phyloP scores from a whole-genome alignment of 2,113 vertebrate species.

The Barbus barbus region DNA sequence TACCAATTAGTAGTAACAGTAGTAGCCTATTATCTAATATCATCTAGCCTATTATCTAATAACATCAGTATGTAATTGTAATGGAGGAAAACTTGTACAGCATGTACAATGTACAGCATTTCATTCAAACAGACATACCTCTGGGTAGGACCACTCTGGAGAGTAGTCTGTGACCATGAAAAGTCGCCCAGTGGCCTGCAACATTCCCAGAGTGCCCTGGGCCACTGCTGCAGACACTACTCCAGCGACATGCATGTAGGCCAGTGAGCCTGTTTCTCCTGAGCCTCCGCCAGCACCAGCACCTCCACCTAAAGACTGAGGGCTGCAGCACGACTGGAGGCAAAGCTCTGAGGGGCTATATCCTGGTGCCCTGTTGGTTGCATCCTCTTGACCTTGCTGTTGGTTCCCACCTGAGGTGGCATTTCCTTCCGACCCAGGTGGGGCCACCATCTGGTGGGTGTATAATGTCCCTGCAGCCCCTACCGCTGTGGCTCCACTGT shows the following conservation, averaged over 20 bases:
- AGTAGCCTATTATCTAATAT: not conserved
- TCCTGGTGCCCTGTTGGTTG: constrained; percentile 79
- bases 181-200: constrained; percentile 92
- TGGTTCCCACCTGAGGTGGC: constrained; percentile 64
- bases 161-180: constrained; percentile 99
- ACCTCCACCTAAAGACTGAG: constrained; percentile 82
- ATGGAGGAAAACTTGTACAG: not conserved
- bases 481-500: constrained; percentile 83
- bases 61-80: not conserved
- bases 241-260: constrained; percentile 98
- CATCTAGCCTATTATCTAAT: too few relatives aligned
- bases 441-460: constrained; percentile 89
- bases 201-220: constrained; percentile 90
- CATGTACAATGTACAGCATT: not conserved
- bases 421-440: constrained; percentile 78
- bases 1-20: not conserved
- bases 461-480: constrained; percentile 79
- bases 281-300: constrained; percentile 69
- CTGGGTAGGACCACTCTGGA: constrained; percentile 98
- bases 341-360: constrained; percentile 93
- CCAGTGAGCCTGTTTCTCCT: constrained; percentile 83
- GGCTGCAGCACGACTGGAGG: constrained; percentile 93
- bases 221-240: constrained; percentile 92
- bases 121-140: constrained; percentile 78
- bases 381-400: constrained; percentile 78